Conservation (phyloP, 2,113 vertebrate species). For the Phrynosoma platyrhinos region DNA sequence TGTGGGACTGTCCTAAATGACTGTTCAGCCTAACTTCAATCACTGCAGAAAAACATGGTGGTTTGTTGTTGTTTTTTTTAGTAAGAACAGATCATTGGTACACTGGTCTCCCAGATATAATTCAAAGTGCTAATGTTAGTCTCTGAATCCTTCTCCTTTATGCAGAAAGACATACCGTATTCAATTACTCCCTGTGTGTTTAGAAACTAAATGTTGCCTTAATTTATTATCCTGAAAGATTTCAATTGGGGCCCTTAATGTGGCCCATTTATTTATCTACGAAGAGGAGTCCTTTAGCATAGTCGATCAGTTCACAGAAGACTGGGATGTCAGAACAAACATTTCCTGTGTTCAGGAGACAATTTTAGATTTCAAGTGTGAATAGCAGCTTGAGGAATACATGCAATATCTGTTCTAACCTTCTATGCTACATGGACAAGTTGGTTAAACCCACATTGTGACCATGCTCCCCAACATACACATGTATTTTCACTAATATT, state of each 20-base stretch:
- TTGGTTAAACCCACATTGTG: not conserved
- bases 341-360: no score
- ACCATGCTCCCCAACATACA: not conserved
- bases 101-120: not conserved
- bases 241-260: not conserved
- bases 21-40: not conserved
- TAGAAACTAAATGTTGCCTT: no score
- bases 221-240: not conserved
- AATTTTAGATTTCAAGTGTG: not conserved
- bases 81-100: not conserved
- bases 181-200: not conserved
- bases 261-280: no score
- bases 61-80: not conserved
- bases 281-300: not conserved
- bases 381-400: not conserved
- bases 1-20: not conserved
- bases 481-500: not conserved
- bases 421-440: not conserved
- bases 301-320: not conserved
- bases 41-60: no score
- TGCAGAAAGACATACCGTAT: not conserved
- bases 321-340: not conserved
- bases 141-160: not conserved
- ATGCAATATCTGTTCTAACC: not conserved
- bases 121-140: not conserved